These are phyloP conservation scores for Petrocephalus sullivani DNA, from an alignment of 2,797 vertebrate genomes.

Conservation along the genomic window DNA sequence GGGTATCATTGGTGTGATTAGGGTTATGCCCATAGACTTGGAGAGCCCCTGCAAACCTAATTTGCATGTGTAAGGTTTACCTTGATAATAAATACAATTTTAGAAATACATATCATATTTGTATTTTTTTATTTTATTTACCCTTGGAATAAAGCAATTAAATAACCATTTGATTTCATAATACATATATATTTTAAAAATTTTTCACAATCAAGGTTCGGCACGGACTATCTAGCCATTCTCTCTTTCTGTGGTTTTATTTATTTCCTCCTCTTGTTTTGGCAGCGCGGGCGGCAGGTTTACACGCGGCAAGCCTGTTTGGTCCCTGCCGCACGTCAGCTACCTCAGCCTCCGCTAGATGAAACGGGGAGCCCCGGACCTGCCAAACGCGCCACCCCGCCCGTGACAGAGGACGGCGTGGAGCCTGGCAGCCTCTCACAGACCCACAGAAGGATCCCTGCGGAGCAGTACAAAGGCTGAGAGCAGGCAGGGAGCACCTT, in stretches of 20 bases:
- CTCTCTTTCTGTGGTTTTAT: not conserved
- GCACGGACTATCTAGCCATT: not conserved
- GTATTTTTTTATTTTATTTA: not conserved
- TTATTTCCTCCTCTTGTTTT: not conserved
- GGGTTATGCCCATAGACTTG: no score
- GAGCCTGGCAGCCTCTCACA: not conserved
- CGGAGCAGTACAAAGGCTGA: conserved; percentile 29
- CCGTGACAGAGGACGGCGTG: not conserved
- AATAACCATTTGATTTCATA: not conserved
- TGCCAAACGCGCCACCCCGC: not conserved
- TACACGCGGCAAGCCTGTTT: not conserved
- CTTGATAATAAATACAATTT: not conserved
- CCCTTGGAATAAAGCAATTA: not conserved
- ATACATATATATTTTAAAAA: not conserved
- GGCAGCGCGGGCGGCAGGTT: not conserved
- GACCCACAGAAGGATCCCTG: conserved; percentile 28
- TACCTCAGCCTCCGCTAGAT: not conserved
- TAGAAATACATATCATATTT: not conserved
- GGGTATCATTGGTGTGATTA: no score
- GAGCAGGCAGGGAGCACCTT: conserved; percentile 37
- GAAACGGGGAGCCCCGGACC: not conserved
- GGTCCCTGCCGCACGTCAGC: not conserved
- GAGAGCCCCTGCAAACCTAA: not conserved
- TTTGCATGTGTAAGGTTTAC: not conserved
- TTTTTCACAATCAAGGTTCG: not conserved